These are phyloP conservation scores for Lymantria dispar DNA, from an alignment of 2,888 invertebrate genomes.

Conservation along the genomic window DNA sequence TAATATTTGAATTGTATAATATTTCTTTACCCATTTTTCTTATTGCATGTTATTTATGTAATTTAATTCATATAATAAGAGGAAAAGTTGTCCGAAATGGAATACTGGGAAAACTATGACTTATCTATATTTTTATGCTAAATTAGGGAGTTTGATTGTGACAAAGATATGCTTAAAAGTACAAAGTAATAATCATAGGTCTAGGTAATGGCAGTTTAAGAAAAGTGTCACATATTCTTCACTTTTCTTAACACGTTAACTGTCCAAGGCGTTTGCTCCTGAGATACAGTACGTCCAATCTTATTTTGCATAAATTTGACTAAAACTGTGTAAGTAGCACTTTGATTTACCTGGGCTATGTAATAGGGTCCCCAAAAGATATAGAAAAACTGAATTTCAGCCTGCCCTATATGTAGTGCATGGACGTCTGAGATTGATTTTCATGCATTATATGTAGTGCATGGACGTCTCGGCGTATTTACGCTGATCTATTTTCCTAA, in stretches of 20 bases:
- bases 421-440: slow-evolving; percentile 1
- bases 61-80: too few relatives aligned
- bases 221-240: too few relatives aligned
- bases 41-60: too few relatives aligned
- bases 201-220: too few relatives aligned
- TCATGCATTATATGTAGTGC: neutral
- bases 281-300: neutral
- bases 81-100: too few relatives aligned
- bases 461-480: neutral
- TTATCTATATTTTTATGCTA: too few relatives aligned
- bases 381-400: slow-evolving; percentile 1
- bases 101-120: too few relatives aligned
- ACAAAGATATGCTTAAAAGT: too few relatives aligned
- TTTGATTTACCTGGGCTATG: slow-evolving; percentile 1
- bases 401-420: slow-evolving; percentile 1
- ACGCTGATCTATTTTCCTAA: neutral
- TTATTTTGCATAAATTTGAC: neutral
- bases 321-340: neutral
- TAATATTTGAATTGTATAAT: neutral
- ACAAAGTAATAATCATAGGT: too few relatives aligned
- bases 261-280: slow-evolving; percentile 2
- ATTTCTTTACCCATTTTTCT: neutral
- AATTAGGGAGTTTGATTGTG: too few relatives aligned
- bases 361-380: slow-evolving; percentile 1
- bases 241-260: slow-evolving; percentile 1